Conservation (phyloP, 2,888 invertebrate genomes). For the Cerastis leucographa region DNA sequence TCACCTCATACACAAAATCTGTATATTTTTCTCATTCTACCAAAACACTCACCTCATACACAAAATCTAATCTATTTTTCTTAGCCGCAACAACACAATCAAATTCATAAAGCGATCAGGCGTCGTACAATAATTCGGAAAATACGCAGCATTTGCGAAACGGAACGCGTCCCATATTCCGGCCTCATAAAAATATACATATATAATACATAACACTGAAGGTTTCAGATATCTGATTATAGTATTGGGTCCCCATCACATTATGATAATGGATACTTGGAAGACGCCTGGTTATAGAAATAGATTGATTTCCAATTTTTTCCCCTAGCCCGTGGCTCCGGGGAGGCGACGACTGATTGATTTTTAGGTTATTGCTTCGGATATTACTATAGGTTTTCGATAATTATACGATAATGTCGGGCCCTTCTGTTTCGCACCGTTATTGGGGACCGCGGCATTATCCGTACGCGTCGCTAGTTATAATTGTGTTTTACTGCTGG, state of each 20-base stretch:
- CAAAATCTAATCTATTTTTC: slow-evolving; percentile 44
- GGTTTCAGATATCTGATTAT: slow-evolving; percentile 86
- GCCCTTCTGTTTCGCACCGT: slow-evolving; percentile 58
- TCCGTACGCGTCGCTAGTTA: slow-evolving; percentile 48
- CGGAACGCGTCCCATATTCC: slow-evolving; percentile 76
- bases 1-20: slow-evolving; percentile 31
- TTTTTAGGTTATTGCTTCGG: slow-evolving; percentile 76
- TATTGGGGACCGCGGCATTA: slow-evolving; percentile 53
- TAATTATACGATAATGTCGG: slow-evolving; percentile 72
- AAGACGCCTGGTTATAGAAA: slow-evolving; percentile 84
- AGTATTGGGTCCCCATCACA: slow-evolving; percentile 85
- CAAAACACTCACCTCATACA: slow-evolving; percentile 32
- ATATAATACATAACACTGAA: slow-evolving; percentile 79
- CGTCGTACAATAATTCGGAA: slow-evolving; percentile 66
- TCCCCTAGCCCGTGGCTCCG: slow-evolving; percentile 70
- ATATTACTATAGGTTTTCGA: slow-evolving; percentile 75
- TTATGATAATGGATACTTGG: slow-evolving; percentile 86
- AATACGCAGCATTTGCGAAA: slow-evolving; percentile 77
- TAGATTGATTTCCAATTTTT: slow-evolving; percentile 88
- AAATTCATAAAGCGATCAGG: slow-evolving; percentile 68
- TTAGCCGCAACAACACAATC: slow-evolving; percentile 56
- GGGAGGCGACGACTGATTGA: slow-evolving; percentile 76
- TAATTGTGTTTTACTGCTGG: slow-evolving; percentile 54
- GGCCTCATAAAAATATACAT: slow-evolving; percentile 83
- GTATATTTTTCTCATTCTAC: slow-evolving; percentile 39